Conservation (phyloP, 2,888 invertebrate species). For the Amphipyra berbera region DNA sequence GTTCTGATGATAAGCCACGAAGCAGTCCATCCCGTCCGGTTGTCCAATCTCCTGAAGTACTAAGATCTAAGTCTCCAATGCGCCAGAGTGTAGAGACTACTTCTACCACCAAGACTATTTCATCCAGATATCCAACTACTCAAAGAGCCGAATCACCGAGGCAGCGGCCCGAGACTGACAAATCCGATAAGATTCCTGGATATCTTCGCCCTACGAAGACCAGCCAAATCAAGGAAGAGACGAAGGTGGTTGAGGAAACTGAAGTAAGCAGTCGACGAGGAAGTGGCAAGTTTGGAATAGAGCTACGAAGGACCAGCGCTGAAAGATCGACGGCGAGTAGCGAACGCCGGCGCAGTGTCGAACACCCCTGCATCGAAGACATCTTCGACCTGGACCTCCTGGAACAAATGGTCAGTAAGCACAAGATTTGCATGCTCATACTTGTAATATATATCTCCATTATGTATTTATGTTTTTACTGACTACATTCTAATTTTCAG, state of each 20-base stretch:
- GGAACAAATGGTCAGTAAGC: conserved; percentile 92
- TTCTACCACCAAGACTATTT: conserved; percentile 63
- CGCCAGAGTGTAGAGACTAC: conserved; percentile 67
- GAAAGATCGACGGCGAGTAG: conserved; percentile 84
- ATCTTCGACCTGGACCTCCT: conserved; percentile 92
- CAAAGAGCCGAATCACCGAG: conserved; percentile 73
- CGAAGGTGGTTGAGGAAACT: conserved; percentile 72
- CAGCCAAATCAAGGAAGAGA: conserved; percentile 80
- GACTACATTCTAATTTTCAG: conserved; percentile 81
- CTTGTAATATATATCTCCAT: conserved; percentile 56
- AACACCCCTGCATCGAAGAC: conserved; percentile 92
- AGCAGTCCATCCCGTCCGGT: conserved; percentile 68
- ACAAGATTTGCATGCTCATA: conserved; percentile 60
- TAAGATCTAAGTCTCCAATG: conserved; percentile 72
- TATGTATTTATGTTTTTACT: conserved; percentile 59
- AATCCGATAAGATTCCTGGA: conserved; percentile 76
- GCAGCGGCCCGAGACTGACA: conserved; percentile 65
- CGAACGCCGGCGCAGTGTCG: conserved; percentile 84
- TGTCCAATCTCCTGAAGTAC: conserved; percentile 70
- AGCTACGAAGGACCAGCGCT: conserved; percentile 90
- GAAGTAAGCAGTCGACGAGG: conserved; percentile 87
- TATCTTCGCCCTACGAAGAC: conserved; percentile 81
- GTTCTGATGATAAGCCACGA: conserved; percentile 64
- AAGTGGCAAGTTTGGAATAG: conserved; percentile 92
- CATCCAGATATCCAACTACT: conserved; percentile 66